A percentile compares a stretch with the other conserved stretches of the same genome.
These are phyloP conservation scores for Propithecus deckenii DNA, from an alignment of 2,797 vertebrate species.

Conservation along the genomic window DNA sequence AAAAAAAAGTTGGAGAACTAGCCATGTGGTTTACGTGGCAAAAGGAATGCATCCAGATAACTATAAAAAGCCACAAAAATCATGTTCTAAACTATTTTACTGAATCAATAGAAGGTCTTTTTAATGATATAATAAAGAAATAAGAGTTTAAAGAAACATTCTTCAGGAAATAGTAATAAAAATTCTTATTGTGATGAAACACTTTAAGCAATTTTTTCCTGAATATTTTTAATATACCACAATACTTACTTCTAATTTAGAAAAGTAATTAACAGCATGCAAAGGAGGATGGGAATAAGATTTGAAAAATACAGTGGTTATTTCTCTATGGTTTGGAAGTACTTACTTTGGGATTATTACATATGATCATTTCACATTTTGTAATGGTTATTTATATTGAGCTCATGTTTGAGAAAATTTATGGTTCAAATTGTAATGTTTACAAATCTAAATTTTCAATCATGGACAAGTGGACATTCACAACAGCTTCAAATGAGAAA, in stretches of 20 bases:
- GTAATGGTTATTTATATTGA: slow-evolving; percentile 24
- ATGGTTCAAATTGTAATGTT: slow-evolving; percentile 35
- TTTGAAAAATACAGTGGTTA: slow-evolving; percentile 30
- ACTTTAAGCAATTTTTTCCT: slow-evolving; percentile 42
- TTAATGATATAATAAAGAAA: slow-evolving; percentile 33
- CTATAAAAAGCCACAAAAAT: slow-evolving; percentile 44
- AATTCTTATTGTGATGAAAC: slow-evolving; percentile 48
- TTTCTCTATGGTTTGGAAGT: slow-evolving; percentile 49
- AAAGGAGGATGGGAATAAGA: slow-evolving; percentile 20
- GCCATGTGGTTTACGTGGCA: not conserved
- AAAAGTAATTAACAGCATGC: slow-evolving; percentile 3
- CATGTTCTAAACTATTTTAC: slow-evolving; percentile 50
- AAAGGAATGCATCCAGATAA: slow-evolving; percentile 51
- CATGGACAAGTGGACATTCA: not conserved
- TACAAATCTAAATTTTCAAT: slow-evolving; percentile 56
- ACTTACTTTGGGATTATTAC: slow-evolving; percentile 40
- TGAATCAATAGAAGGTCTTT: not conserved
- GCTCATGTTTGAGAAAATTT: slow-evolving; percentile 49
- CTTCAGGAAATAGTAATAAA: slow-evolving; percentile 54
- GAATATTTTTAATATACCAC: slow-evolving; percentile 34
- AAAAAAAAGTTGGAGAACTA: slow-evolving; percentile 44
- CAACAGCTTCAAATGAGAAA: slow-evolving; percentile 30
- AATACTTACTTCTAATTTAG: slow-evolving; percentile 44
- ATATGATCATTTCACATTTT: slow-evolving; percentile 54
- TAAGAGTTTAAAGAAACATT: not conserved